Base-by-base conservation (phyloP, 2,113 vertebrate species). In the Paradoxurus hermaphroditus region DNA sequence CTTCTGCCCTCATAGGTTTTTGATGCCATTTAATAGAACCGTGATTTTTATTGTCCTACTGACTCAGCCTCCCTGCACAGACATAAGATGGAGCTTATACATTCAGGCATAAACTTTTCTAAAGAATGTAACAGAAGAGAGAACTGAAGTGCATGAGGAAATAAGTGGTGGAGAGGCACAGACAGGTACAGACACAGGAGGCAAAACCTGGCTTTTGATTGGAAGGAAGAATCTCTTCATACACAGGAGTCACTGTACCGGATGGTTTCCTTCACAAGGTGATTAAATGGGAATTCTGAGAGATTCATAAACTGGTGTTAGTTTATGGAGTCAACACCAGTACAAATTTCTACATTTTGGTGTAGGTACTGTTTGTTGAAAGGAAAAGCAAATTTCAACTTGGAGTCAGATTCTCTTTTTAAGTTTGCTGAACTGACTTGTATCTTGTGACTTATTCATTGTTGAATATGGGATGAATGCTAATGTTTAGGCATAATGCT, bases 321-420 rank as follows among this genome's bases (percentile, higher is more conserved):
- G 11, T 39, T 90, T 90, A 92, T 59, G 41, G 41, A 95, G 62
- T 82, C 36, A 93, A 90, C 16, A 81, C 9, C 9, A 86, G 81
- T 72, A 86, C 29, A 73, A 1, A 70, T 44, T 79, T 86, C 53
- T 94, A 15, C 29, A 29, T 84, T 84, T 62, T 9, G n/a, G 59
- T 53, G 9, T 68, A 53, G 86, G 56, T 78, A 34, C 81, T 96
- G 25, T 95, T 94, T 85, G 51, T 84, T 75, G 84, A 91, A 78
- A 81, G 70, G 56, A 72, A 97, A 90, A 93, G 67, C 31, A 93
- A 87, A 93, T 75, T 96, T 87, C 46, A 39, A 72, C 34, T 65
- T 44, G 36, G 92, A 23, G 31, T 79, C 29, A 70, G 25, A 46
- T 7, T 65, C 3, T 92, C 46, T 89, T 94, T 90, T 91, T 51